phyloP scores from a whole-genome alignment of 2,113 vertebrate genomes.

The Pedionomus torquatus region DNA sequence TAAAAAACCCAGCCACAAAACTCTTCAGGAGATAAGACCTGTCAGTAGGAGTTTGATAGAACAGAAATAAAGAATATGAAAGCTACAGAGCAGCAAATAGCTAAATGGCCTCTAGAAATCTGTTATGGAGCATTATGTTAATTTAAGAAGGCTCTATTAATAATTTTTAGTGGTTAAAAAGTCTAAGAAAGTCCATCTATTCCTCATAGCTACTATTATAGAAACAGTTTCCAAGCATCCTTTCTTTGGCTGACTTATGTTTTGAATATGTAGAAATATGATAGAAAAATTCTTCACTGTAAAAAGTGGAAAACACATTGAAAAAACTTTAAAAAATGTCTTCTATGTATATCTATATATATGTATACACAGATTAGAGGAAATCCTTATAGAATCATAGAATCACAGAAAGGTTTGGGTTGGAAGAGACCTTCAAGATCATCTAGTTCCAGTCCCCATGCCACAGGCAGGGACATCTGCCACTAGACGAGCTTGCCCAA shows the following conservation, averaged over 20 bases:
- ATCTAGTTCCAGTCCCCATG: too few relatives aligned
- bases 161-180: neutral
- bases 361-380: neutral
- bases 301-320: neutral
- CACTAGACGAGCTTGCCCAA: too few relatives aligned
- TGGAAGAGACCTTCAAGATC: too few relatives aligned
- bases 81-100: neutral
- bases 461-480: too few relatives aligned
- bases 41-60: neutral
- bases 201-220: neutral
- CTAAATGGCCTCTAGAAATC: neutral
- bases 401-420: too few relatives aligned
- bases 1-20: neutral
- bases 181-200: neutral
- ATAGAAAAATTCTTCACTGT: neutral
- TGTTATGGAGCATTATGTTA: neutral
- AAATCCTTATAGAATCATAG: neutral
- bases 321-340: neutral
- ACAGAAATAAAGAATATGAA: neutral
- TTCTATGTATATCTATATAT: neutral
- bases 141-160: neutral
- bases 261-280: neutral
- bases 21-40: neutral
- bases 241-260: neutral
- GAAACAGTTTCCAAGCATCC: neutral